Evolutionary conservation across 2,888 invertebrate species (phyloP).

Genomic region (Diarsia brunnea): DNA sequence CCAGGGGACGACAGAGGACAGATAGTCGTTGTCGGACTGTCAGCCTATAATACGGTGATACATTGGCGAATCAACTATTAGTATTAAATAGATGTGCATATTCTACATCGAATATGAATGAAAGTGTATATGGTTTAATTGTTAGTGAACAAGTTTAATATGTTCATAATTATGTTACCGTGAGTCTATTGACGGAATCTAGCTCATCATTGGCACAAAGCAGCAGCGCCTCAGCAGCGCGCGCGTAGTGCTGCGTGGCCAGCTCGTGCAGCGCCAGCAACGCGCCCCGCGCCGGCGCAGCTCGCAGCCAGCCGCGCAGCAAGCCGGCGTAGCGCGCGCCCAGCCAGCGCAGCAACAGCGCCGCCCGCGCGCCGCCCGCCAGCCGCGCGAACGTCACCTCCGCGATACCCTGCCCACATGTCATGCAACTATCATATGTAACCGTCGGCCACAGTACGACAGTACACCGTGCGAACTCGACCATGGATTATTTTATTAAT

Average conservation of each 20-base stretch:
- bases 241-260: constrained; percentile 42
- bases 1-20: too few species aligned
- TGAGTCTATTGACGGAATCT: constrained; percentile 92
- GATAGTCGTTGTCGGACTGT: too few species aligned
- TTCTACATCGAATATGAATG: too few species aligned
- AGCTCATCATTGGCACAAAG: constrained; percentile 91
- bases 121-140: too few species aligned
- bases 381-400: constrained; percentile 78
- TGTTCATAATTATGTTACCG: constrained; percentile 78
- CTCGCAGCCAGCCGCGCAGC: constrained; percentile 60
- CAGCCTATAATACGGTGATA: too few species aligned
- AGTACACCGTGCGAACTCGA: too few species aligned
- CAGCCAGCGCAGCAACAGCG: constrained; percentile 59
- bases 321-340: constrained; percentile 54
- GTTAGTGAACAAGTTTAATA: too few species aligned
- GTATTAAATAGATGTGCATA: too few species aligned
- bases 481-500: too few species aligned
- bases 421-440: too few species aligned
- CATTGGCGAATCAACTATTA: too few species aligned
- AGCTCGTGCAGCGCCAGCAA: constrained; percentile 70
- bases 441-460: too few species aligned
- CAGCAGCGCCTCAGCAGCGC: constrained; percentile 74
- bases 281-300: constrained; percentile 50
- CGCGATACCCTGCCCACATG: constrained; percentile 75
- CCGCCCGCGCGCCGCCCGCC: constrained; percentile 42